Evolutionary conservation across 2,797 vertebrate genomes (phyloP), one percentile per base, ranked within the genome.

Genomic region (Craterocephalus amniculus): DNA sequence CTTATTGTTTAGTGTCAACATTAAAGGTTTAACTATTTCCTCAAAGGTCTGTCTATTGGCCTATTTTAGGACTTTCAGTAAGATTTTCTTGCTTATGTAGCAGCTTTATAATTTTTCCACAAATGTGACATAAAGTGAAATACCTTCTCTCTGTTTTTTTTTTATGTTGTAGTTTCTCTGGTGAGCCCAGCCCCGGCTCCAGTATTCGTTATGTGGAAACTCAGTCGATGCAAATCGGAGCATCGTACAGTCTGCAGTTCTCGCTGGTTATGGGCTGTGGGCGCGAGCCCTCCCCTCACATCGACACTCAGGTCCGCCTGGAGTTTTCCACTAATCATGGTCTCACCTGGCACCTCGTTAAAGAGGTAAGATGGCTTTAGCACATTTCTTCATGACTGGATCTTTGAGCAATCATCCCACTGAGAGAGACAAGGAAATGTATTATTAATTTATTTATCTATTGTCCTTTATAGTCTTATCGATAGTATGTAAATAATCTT

Each of bases 251-350:
- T 92, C 95, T 99, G 75, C 98, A 99, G 92, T 99, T 99, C 92
- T 97, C 96, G 59, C 70, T 99, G 91, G 96, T 98, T 58, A 98
- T 99, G 97, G 97, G 97, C 69, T 99, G 98, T 24, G 95, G 96
- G 9, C 95, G 95, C 1, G 92, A 93, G 0, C 96, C 96, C 32
- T 98, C 97, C 3, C 95, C 96, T 57, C 95, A 99, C 68, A 97
- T 99, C 70, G 98, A 99, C 92, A 99, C 98, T 59, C 97, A 98
- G 84, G 96, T 99, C 85, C 97, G 96, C 67, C 90, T 99, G 89
- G 98, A 99, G 85, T 99, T 97, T 68, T 99, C 98, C 75, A 98
- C 97, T 83, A 99, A 99, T 89, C 98, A 99, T 0, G 98, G 98
- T 45, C 96, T 99, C 68, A 99, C 98, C 0, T 99, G 98, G 98